Conservation (phyloP, 2,113 vertebrate genomes). For the Canis aureus region DNA sequence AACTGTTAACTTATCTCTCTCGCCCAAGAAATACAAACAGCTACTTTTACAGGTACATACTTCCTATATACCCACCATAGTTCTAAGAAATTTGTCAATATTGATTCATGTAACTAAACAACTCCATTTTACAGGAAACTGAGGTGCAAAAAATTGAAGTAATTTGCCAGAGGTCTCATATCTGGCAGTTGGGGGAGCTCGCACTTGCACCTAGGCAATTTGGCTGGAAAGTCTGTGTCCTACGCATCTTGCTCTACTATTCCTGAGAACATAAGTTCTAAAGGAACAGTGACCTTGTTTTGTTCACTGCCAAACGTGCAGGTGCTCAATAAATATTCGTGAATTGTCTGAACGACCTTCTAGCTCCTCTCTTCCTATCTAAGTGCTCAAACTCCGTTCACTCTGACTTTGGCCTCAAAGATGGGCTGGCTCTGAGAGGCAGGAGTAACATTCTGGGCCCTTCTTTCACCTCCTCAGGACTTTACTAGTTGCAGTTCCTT, state of each 20-base stretch:
- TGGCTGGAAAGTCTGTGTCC: neutral
- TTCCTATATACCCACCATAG: neutral
- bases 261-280: neutral
- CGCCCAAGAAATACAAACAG: neutral
- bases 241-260: neutral
- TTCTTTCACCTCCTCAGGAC: neutral
- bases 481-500: neutral
- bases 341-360: neutral
- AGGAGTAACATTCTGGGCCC: neutral
- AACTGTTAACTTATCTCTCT: neutral
- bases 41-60: neutral
- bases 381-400: neutral
- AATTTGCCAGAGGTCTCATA: neutral
- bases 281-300: neutral
- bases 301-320: neutral
- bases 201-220: neutral
- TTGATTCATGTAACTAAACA: neutral
- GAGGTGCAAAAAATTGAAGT: neutral
- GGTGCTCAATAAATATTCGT: neutral
- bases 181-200: neutral
- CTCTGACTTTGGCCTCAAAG: neutral
- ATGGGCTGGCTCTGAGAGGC: neutral
- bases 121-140: neutral
- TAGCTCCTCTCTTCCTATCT: neutral
- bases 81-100: neutral